Evolutionary conservation across 2,888 invertebrate genomes (phyloP), one percentile per base, ranked within the genome.

Genomic region (Spatulosminthurus flaviceps): DNA sequence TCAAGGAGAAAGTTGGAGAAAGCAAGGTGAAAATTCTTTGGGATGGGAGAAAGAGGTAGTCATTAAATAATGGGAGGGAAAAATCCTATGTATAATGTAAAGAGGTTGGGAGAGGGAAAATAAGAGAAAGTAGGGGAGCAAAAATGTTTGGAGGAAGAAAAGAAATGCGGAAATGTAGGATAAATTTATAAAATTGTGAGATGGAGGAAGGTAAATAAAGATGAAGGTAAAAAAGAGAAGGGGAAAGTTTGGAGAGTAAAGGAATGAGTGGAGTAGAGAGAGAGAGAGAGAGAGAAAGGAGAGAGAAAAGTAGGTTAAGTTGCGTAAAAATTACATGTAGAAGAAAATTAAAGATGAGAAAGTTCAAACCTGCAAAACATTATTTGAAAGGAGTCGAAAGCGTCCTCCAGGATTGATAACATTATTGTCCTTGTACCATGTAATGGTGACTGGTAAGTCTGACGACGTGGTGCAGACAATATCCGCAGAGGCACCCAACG

Each of bases 381-480:
- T 84, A 51, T 82, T 83, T 24, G 81, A 80, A 64, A 84, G 80
- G 43, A 84, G 82, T 21, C 84, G 79, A 60, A 83, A 69, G 1
- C 84, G 79, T 74, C 84, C 84, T 64, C 83, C 82, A n/a, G 84
- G 82, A 81, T 83, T 84, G 67, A 84, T 83, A 75, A 83, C 73
- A 80, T 83, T 82, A 51, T 83, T 79, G 77, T 84, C 84, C 78
- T 84, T 84, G 86, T 93, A 90, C 95, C 95, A 96, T 86, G 91
- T 91, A 80, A 95, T 90, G 82, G 92, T 91, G 81, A 94, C 90
- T 16, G 96, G 96, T 89, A 93, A 93, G 11, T 96, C 96, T 80
- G 92, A 92, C 41, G 83, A 81, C 72, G 80, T 80, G 26, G 83
- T 80, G 78, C 84, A 84, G 22, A 82, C 79, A 21, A 84, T 77